Base-by-base conservation (phyloP, 2,797 vertebrate species). In the Oceanodroma leucorhoa region DNA sequence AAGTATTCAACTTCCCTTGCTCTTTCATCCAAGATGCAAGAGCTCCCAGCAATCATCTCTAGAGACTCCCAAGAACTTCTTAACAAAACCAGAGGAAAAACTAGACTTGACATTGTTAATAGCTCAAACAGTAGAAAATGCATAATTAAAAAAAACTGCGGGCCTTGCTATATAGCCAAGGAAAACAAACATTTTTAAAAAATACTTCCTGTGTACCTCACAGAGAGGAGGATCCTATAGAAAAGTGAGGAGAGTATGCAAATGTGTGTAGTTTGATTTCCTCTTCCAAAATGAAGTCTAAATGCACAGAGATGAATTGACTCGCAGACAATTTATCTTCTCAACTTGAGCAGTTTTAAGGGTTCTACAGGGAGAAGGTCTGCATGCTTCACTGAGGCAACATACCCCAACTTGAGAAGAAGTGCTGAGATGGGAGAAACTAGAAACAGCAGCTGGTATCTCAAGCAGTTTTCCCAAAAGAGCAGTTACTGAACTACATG, bases 21-120 rank as follows among this genome's bases (percentile, higher is more conserved):
- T 92, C 84, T 95, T 95, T 94, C 48, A 94, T 93, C 24, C n/a
- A 58, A 88, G 73, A 79, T 64, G 51, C 40, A 79, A 66, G 62
- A 96, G 66, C 61, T 95, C 64, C 10, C 65, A 92, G 65, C 22
- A 91, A 82, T 30, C 57, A 76, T 23, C 89, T 94, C 83, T 38
- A 58, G 91, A 89, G 80, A 94, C 51, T 84, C 64, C 32, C 61
- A 76, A 53, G 41, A 77, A 83, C 69, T 75, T 91, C 54, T 76
- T 65, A 58, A 45, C 41, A 95, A 77, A 92, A 82, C 10, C 53
- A 88, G 50, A 87, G 30, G 19, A 89, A 90, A 90, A 93, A 64
- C 19, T 10, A 88, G 64, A 91, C 14, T 72, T 86, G 61, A 81
- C 65, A 83, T n/a, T 80, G 21, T 58, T 94, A 89, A 58, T 66